Conservation (phyloP, 2,797 vertebrate species). For the Eutrigla gurnardus region DNA sequence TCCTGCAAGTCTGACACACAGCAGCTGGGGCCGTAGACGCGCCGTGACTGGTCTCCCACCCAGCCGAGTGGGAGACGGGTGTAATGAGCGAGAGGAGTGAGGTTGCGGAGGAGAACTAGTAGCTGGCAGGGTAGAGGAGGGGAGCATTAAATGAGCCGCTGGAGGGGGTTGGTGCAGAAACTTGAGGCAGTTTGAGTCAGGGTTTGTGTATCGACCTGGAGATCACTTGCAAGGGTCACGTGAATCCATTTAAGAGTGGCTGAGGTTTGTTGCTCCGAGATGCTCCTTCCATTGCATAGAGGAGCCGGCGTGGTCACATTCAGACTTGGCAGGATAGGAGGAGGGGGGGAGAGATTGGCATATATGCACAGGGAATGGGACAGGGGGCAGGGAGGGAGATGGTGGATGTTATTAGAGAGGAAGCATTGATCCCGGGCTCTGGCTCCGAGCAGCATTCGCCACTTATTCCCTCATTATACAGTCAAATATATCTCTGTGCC, state of each 20-base stretch:
- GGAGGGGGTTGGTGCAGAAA: constrained; percentile 30
- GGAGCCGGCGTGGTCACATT: constrained; percentile 17
- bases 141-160: constrained; percentile 37
- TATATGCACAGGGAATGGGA: constrained; percentile 23
- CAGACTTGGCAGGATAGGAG: constrained; percentile 7
- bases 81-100: constrained; percentile 66
- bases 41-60: constrained; percentile 58
- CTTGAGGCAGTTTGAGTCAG: constrained; percentile 22
- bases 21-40: constrained; percentile 57
- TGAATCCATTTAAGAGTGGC: constrained; percentile 8
- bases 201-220: constrained; percentile 9
- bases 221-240: constrained; percentile 9
- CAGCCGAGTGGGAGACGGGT: constrained; percentile 57
- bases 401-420: constrained; percentile 61
- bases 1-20: constrained; percentile 51
- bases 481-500: constrained; percentile 60
- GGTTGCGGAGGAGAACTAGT: constrained; percentile 35
- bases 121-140: constrained; percentile 30
- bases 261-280: constrained; percentile 13
- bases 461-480: constrained; percentile 76
- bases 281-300: not conserved
- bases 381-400: constrained; percentile 30
- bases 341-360: constrained; percentile 29
- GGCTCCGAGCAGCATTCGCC: constrained; percentile 53
- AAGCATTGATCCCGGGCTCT: constrained; percentile 65